Conservation (phyloP, 1,140 invertebrate species). For the Trachymyrmex septentrionalis region DNA sequence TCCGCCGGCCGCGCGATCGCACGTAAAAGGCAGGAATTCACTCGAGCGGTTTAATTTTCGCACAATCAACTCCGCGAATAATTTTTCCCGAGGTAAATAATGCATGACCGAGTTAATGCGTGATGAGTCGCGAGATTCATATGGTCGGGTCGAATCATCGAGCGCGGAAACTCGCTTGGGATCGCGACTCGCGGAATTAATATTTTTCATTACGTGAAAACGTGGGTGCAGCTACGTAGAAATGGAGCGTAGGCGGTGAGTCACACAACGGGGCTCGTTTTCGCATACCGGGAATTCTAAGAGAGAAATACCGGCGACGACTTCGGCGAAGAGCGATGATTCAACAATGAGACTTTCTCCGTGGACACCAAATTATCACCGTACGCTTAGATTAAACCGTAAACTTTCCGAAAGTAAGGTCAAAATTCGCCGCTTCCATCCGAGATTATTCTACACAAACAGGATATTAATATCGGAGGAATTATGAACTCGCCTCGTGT, state of each 20-base stretch:
- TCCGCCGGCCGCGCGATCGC: neutral
- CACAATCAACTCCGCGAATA: slow-evolving; percentile 3
- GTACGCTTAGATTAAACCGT: neutral
- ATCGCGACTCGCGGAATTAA: slow-evolving; percentile 26
- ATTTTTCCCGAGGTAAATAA: slow-evolving; percentile 45
- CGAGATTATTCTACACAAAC: slow-evolving; percentile 9
- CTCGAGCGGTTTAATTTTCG: slow-evolving; percentile 39
- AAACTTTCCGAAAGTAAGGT: neutral
- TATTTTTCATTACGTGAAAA: slow-evolving; percentile 5
- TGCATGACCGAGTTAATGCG: neutral
- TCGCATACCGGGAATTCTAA: slow-evolving; percentile 59
- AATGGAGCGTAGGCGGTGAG: slow-evolving; percentile 45
- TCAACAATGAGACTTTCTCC: neutral
- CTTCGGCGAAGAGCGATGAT: slow-evolving; percentile 45
- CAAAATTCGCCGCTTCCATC: neutral
- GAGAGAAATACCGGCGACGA: slow-evolving; percentile 10
- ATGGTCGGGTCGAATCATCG: neutral
- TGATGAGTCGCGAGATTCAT: slow-evolving; percentile 11
- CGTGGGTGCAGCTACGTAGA: slow-evolving; percentile 1
- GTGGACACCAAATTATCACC: neutral
- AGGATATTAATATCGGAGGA: neutral
- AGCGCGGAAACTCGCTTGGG: neutral
- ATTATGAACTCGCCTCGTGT: neutral
- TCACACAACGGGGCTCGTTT: slow-evolving; percentile 49
- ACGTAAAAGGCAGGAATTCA: neutral